phyloP scores from a whole-genome alignment of 2,797 vertebrate species.

The Neosilurus hyrtlii region DNA sequence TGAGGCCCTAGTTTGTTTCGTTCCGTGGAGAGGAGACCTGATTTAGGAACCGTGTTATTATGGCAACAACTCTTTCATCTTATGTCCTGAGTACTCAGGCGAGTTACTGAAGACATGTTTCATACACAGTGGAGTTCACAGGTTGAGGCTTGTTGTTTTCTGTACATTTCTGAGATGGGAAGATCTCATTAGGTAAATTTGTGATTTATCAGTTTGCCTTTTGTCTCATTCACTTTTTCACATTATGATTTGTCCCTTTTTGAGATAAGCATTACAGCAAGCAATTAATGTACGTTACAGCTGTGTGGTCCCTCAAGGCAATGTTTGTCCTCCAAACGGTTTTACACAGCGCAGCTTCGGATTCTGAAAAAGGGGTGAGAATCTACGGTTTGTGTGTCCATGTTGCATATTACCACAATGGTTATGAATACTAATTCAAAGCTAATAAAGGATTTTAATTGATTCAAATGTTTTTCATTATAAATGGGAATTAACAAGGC shows the following conservation, averaged over 20 bases:
- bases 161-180: background rate
- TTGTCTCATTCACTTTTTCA: background rate
- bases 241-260: background rate
- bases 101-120: background rate
- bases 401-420: background rate
- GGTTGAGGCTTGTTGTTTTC: background rate
- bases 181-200: conserved; percentile 11
- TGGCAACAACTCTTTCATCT: conserved; percentile 22
- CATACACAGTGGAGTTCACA: background rate
- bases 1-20: conserved; percentile 28
- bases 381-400: background rate
- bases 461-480: background rate
- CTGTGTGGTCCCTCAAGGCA: conserved; percentile 32
- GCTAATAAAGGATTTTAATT: background rate
- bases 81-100: conserved; percentile 22
- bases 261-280: conserved; percentile 25
- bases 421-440: background rate
- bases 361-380: background rate
- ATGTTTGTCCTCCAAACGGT: conserved; percentile 24
- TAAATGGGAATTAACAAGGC: background rate
- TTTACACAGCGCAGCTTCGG: background rate
- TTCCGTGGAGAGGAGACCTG: conserved; percentile 24
- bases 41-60: conserved; percentile 30
- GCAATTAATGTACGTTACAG: conserved; percentile 47
- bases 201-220: background rate